Evolutionary conservation across 2,888 invertebrate species (phyloP), one percentile per base, ranked within the genome.

Genomic region (Drosophila neotestacea): DNA sequence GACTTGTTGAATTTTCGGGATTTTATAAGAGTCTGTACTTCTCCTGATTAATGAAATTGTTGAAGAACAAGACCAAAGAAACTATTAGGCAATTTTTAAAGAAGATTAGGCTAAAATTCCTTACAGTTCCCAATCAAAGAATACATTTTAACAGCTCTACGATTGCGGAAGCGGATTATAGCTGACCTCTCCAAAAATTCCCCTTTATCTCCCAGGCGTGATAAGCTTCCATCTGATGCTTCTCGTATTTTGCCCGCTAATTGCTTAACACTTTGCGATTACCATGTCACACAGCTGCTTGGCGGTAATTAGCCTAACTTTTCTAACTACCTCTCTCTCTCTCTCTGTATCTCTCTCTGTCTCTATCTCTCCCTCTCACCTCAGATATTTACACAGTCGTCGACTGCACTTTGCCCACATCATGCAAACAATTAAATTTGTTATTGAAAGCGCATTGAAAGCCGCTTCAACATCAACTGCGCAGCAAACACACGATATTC

Each of bases 361-460:
- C 42, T 32, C 32, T 2, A 6, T 9, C 9, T 32, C 9, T 9
- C 32, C 32, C 32, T 9, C 32, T 32, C 30, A 30, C 30, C 32
- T 9, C 9, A 6, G 32, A 6, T 1, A 9, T 9, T 32, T 6
- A 9, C 27, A 36, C 46, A 28, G 28, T 11, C 38, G 42, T 63
- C 77, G 81, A 50, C 70, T 84, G 85, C 71, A 81, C 82, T 80
- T 81, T 80, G 78, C 77, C 64, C 82, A 55, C 73, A 79, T 70
- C 78, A 73, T 69, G 79, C 72, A 79, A 81, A 74, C 84, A 87
- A 86, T 86, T 86, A 85, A 85, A 76, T 77, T 79, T 87, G 81
- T 73, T 84, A 85, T 86, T 86, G 82, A 84, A 86, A 77, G 76
- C 70, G 77, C 72, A 82, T 73, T 73, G 67, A 70, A 62, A 69